Evolutionary conservation across 1,140 invertebrate genomes (phyloP), one percentile per base, ranked within the genome.

Genomic region (Centruroides sculpturatus): DNA sequence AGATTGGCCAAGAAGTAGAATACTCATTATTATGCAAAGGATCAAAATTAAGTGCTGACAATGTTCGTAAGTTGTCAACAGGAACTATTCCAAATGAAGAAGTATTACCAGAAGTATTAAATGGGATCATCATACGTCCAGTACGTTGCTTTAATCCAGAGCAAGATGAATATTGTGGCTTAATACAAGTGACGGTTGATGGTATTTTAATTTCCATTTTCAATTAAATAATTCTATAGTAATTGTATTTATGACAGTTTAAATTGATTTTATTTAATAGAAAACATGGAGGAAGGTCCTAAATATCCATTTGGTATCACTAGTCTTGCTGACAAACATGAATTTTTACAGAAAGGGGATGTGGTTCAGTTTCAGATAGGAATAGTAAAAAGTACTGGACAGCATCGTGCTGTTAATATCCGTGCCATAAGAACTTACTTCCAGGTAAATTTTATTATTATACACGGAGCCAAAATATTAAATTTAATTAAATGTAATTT

Each of bases 131-230:
- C 10, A 79, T 87, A 0, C 79, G 92, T 66, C 87, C 91, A 0
- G 76, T 96, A 67, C 80, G 92, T 47, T 90, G 89, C 64, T 86
- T 92, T 8, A 96, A 96, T 78, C 91, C 92, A 1, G 92, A 97
- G 67, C 92, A 97, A 73, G 76, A 82, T 35, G 86, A 92, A 66
- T 97, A 98, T 73, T 84, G 85, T 47, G 93, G 91, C 66, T 75
- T 86, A 51, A 84, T 89, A 51, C 80, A 81, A 69, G 76, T 82
- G 55, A 69, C 67, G 35, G 58, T 61, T 53, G 69, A 70, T 63
- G 69, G 53, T 55, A 49, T 60, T 9, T 9, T 52, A 58, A 8
- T 41, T 51, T 12, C 7, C n/a, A 10, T 49, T 10, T 49, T n/a
- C n/a, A 9, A 10, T n/a, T 10, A 10, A 10, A 49, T 49, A n/a